Evolutionary conservation across 2,888 invertebrate species (phyloP).

Genomic region (Leptothorax acervorum): DNA sequence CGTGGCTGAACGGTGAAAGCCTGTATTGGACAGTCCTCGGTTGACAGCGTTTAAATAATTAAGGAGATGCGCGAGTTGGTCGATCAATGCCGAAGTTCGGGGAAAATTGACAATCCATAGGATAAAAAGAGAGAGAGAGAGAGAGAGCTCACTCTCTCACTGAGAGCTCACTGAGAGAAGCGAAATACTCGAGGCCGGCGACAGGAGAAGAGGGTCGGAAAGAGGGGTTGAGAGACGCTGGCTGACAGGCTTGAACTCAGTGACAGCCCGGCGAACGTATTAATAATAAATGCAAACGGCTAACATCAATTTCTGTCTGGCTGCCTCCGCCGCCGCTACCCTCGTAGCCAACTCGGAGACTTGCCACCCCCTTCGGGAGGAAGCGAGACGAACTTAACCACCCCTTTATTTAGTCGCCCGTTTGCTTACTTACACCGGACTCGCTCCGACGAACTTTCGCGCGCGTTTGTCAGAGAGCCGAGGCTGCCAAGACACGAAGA

Average conservation of each 20-base stretch:
- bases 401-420: slow-evolving; percentile 74
- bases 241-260: slow-evolving; percentile 81
- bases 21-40: slow-evolving; percentile 33
- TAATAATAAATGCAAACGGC: slow-evolving; percentile 85
- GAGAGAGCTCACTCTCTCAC: slow-evolving; percentile 51
- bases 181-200: slow-evolving; percentile 65
- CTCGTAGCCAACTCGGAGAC: slow-evolving; percentile 34
- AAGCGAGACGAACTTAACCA: slow-evolving; percentile 57
- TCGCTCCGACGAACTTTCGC: slow-evolving; percentile 60
- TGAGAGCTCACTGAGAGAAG: slow-evolving; percentile 54
- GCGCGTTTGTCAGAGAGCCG: slow-evolving; percentile 65
- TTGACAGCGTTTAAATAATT: slow-evolving; percentile 79
- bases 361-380: slow-evolving; percentile 49
- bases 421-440: slow-evolving; percentile 72
- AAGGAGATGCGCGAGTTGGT: slow-evolving; percentile 68
- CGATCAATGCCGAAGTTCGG: slow-evolving; percentile 67
- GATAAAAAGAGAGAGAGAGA: slow-evolving; percentile 53
- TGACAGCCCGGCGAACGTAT: slow-evolving; percentile 83
- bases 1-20: slow-evolving; percentile 25
- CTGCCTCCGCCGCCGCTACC: slow-evolving; percentile 65
- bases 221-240: slow-evolving; percentile 76
- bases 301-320: slow-evolving; percentile 83
- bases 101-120: slow-evolving; percentile 68
- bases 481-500: slow-evolving; percentile 59
- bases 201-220: slow-evolving; percentile 75